Conservation (phyloP, 2,888 invertebrate genomes). For the Dorcus parallelipipedus region DNA sequence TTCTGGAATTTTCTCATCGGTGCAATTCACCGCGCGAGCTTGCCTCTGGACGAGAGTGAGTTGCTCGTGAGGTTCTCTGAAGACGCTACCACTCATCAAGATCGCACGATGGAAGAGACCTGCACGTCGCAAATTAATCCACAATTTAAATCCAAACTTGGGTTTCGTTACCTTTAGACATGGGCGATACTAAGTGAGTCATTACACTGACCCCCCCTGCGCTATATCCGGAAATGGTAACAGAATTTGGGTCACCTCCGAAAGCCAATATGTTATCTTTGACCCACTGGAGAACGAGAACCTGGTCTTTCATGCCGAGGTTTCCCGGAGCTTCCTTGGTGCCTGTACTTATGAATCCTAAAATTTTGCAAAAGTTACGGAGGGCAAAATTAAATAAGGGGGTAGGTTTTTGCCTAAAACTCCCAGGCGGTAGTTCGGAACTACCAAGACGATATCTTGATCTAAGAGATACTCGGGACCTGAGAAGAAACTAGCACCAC, state of each 20-base stretch:
- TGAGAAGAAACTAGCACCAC: slow-evolving; percentile 55
- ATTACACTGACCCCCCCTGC: slow-evolving; percentile 49
- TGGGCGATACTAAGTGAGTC: slow-evolving; percentile 60
- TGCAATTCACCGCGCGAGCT: slow-evolving; percentile 59
- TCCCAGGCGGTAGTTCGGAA: slow-evolving; percentile 62
- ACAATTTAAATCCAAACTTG: no score
- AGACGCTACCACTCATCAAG: slow-evolving; percentile 63
- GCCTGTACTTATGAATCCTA: slow-evolving; percentile 57
- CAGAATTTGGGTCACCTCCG: slow-evolving; percentile 63
- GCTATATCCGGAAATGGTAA: slow-evolving; percentile 63
- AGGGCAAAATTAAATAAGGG: background rate
- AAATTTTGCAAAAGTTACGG: background rate
- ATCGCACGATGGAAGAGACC: slow-evolving; percentile 67
- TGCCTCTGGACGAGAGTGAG: slow-evolving; percentile 59
- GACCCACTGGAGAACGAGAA: slow-evolving; percentile 63
- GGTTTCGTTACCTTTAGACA: slow-evolving; percentile 54
- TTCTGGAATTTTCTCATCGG: slow-evolving; percentile 52
- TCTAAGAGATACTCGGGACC: slow-evolving; percentile 65
- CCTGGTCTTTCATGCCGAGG: slow-evolving; percentile 69
- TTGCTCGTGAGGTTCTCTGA: slow-evolving; percentile 53
- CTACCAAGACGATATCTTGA: slow-evolving; percentile 62
- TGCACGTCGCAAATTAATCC: no score
- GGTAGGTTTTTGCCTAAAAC: slow-evolving; percentile 46
- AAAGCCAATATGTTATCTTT: slow-evolving; percentile 63
- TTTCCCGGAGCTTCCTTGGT: slow-evolving; percentile 66